Evolutionary conservation across 2,113 vertebrate species (phyloP).

Genomic region (Urocitellus parryii): DNA sequence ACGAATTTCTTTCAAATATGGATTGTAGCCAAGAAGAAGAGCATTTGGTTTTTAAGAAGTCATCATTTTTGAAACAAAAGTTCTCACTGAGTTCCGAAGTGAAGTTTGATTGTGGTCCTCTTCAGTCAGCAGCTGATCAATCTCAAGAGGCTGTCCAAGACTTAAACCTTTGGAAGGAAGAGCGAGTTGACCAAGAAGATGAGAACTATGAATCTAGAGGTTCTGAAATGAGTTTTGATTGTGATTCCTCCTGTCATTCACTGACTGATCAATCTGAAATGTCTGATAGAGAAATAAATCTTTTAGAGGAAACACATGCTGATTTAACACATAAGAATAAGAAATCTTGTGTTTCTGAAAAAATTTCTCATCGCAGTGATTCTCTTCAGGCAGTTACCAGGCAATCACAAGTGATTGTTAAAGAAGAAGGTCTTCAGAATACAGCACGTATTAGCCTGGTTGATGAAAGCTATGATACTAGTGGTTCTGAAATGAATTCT

Average conservation of each 20-base stretch:
- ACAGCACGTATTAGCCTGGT: conserved; percentile 88
- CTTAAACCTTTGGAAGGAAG: neutral
- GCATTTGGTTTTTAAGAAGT: conserved; percentile 79
- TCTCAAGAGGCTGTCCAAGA: neutral
- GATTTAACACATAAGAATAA: neutral
- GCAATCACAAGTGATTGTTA: conserved; percentile 79
- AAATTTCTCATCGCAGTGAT: conserved; percentile 24
- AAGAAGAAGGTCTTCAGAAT: conserved; percentile 87
- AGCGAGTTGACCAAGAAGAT: conserved; percentile 28
- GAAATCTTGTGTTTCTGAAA: conserved; percentile 84
- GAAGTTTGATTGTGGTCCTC: neutral
- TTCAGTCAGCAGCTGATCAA: neutral
- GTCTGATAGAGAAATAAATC: neutral
- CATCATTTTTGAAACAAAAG: conserved; percentile 41
- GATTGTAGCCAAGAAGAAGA: conserved; percentile 85
- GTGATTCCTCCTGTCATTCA: conserved; percentile 74
- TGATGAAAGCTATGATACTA: conserved; percentile 90
- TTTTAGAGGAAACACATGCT: neutral
- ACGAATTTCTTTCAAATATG: conserved; percentile 74
- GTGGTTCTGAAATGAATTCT: conserved; percentile 86
- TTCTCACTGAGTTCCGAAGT: conserved; percentile 84
- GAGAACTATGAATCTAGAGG: conserved; percentile 40
- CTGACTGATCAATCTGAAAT: conserved; percentile 77
- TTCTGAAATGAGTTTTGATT: conserved; percentile 85
- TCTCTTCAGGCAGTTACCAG: conserved; percentile 79